phyloP scores from a whole-genome alignment of 2,888 invertebrate genomes.

The Drosophila algonquin region DNA sequence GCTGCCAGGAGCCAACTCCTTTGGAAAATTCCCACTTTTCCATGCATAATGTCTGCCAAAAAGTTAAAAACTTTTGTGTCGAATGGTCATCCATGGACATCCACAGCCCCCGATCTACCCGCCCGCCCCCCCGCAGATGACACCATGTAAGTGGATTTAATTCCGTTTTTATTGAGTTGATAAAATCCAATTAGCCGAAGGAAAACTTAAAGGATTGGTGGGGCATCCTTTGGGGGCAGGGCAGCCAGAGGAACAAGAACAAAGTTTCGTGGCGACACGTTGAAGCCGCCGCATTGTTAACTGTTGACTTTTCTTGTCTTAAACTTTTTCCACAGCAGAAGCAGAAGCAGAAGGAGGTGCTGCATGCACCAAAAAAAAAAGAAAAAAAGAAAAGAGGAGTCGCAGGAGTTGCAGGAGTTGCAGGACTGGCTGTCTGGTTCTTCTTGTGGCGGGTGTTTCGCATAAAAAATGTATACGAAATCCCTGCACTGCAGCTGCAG shows the following conservation, averaged over 20 bases:
- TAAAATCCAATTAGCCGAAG: slow-evolving; percentile 76
- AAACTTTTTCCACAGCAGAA: slow-evolving; percentile 64
- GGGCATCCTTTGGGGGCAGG: not conserved
- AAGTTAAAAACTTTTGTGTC: slow-evolving; percentile 32
- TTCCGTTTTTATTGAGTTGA: slow-evolving; percentile 76
- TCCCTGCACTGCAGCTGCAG: slow-evolving; percentile 82
- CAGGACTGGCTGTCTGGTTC: not conserved
- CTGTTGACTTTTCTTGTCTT: slow-evolving; percentile 77
- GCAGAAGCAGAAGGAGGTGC: slow-evolving; percentile 47
- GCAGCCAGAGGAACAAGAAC: not conserved
- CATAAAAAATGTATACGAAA: slow-evolving; percentile 79
- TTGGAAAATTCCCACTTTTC: slow-evolving; percentile 37
- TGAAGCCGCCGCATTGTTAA: slow-evolving; percentile 77
- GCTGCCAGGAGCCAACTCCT: slow-evolving; percentile 28
- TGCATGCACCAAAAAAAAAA: slow-evolving; percentile 22
- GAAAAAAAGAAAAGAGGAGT: not conserved
- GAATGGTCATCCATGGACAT: slow-evolving; percentile 60
- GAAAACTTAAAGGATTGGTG: slow-evolving; percentile 66
- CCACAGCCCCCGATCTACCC: not conserved
- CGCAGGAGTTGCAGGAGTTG: not conserved
- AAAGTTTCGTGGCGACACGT: slow-evolving; percentile 66
- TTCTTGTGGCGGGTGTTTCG: slow-evolving; percentile 67
- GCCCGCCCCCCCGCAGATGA: slow-evolving; percentile 5
- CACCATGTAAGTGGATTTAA: slow-evolving; percentile 73
- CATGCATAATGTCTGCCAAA: slow-evolving; percentile 68